A percentile compares a stretch with the other conserved stretches of the same genome.
Evolutionary conservation across 2,113 vertebrate species (phyloP).

Genomic region (Notothenia coriiceps): DNA sequence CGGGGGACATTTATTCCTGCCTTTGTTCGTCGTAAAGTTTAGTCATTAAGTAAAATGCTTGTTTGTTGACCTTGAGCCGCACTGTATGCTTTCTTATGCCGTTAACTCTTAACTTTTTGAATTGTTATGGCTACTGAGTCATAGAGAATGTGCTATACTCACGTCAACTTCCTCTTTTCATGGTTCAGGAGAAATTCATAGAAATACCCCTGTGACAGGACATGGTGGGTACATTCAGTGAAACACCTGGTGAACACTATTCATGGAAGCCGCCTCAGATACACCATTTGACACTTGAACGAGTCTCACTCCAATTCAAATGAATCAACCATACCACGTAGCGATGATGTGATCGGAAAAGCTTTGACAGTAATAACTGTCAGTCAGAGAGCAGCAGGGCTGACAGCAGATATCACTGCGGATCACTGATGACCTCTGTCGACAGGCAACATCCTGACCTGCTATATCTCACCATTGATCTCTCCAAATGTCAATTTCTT

Average conservation of each 20-base stretch:
- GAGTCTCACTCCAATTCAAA: conserved; percentile 23
- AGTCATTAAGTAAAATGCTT: background rate
- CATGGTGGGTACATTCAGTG: conserved; percentile 51
- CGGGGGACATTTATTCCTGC: conserved; percentile 30
- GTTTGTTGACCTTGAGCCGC: conserved; percentile 38
- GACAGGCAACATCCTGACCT: conserved; percentile 67
- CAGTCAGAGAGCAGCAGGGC: conserved; percentile 22
- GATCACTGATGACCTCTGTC: conserved; percentile 59
- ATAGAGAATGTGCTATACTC: conserved; percentile 39
- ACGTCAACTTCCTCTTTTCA: conserved; percentile 81
- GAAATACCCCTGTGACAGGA: conserved; percentile 72
- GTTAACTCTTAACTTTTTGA: conserved; percentile 36
- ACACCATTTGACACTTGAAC: conserved; percentile 30
- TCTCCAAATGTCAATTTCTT: conserved; percentile 31
- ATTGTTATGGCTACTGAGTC: conserved; percentile 19
- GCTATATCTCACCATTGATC: conserved; percentile 45
- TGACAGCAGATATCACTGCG: conserved; percentile 47
- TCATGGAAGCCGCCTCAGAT: conserved; percentile 53
- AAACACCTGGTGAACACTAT: conserved; percentile 57
- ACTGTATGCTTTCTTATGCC: conserved; percentile 5
- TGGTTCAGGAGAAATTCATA: conserved; percentile 76
- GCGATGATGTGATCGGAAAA: conserved; percentile 24
- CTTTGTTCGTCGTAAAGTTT: conserved; percentile 33
- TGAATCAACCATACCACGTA: conserved; percentile 18
- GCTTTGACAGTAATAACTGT: conserved; percentile 43